Base-by-base conservation (phyloP, 2,888 invertebrate species). In the Tetheella fluctuosa region DNA sequence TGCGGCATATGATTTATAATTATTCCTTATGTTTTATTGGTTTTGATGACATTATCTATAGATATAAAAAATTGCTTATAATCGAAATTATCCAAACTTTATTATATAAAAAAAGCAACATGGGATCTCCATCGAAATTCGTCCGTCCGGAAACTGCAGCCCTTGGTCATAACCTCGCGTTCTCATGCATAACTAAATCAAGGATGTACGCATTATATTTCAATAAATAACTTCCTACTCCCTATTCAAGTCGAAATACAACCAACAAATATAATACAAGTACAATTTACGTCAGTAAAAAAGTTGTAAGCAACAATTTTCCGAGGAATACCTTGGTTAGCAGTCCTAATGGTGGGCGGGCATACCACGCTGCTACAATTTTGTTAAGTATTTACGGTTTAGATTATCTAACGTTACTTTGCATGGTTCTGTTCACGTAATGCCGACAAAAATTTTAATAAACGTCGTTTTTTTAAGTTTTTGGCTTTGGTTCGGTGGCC, bases 371-470 rank as follows among this genome's bases (percentile, higher is more conserved):
- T 4, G 28, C 28, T 30, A 54, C 28, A 30, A 13, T 28, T 30
- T 54, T 30, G 54, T 54, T 54, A 54, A 54, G 55, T 55, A 37
- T 34, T 55, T 55, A 54, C 54, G 54, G 17, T 12, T 25, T 34
- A 8, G 34, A 34, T 34, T 55, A 25, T 34, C 54, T 34, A 34
- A 54, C 20, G 20, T 54, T 15, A 28, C 10, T 30, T 54, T 34
- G 54, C 54, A 54, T 54, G 54, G 3, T 12, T 34, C 23, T 13
- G 23, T 34, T 34, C 30, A 55, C 34, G 48, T 48, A 55, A 34
- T 34, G 34, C 54, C 10, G 30, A 37, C 17, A 34, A 55, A 23
- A 7, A 4, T 20, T 20, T 34, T 30, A 30, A 13, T 23, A 55
- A 17, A 15, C 28, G 17, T 34, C 0, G 13, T 34, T 37, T 55